These are phyloP conservation scores for Agrotis exclamationis DNA, from an alignment of 2,888 invertebrate species.

Conservation along the genomic window DNA sequence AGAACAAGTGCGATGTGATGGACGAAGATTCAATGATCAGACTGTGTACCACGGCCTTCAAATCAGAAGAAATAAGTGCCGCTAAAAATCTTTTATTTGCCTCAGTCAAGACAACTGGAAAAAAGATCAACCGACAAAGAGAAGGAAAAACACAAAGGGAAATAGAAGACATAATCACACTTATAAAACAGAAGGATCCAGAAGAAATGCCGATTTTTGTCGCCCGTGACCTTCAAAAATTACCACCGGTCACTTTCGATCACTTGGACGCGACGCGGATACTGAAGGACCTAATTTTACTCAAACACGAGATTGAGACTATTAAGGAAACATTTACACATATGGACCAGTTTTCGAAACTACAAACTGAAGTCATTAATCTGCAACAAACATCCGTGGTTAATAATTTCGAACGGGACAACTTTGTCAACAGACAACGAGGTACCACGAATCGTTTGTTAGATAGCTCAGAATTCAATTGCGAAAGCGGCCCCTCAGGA, in stretches of 20 bases:
- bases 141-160: background rate
- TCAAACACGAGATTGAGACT: too few species aligned
- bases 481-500: too few species aligned
- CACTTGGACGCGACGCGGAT: too few species aligned
- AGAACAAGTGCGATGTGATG: constrained; percentile 5
- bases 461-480: too few species aligned
- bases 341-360: too few species aligned
- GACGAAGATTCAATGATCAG: constrained; percentile 7
- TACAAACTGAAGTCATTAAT: too few species aligned
- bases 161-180: background rate
- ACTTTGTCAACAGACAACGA: too few species aligned
- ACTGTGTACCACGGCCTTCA: background rate
- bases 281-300: too few species aligned
- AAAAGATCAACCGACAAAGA: background rate
- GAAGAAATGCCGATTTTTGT: constrained; percentile 9
- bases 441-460: too few species aligned
- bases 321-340: too few species aligned
- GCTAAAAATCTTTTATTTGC: constrained; percentile 5
- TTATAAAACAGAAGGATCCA: constrained; percentile 11
- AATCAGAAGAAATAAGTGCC: background rate
- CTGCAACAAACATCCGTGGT: too few species aligned
- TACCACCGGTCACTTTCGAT: constrained; percentile 12
- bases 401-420: too few species aligned
- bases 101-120: background rate
- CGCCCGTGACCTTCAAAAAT: constrained; percentile 8